Conservation (phyloP, 2,888 invertebrate species). For the Pandemis corylana region DNA sequence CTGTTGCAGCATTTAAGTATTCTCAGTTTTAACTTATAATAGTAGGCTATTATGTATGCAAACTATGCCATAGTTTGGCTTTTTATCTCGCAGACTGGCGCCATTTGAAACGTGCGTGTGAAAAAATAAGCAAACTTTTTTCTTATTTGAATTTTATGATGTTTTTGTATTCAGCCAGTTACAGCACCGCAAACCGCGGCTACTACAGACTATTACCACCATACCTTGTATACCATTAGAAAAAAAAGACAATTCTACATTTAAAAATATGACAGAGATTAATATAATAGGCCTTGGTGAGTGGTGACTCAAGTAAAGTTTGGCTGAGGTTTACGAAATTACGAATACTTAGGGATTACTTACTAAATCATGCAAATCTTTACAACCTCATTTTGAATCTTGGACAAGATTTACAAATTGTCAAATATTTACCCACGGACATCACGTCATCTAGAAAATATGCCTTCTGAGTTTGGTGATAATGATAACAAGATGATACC, state of each 20-base stretch:
- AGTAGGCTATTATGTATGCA: conserved; percentile 35
- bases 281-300: not conserved
- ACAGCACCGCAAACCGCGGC: not conserved
- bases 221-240: no score
- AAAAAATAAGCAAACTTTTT: conserved; percentile 21
- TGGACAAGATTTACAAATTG: not conserved
- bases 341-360: not conserved
- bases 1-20: conserved; percentile 47
- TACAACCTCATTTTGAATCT: conserved; percentile 1
- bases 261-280: not conserved
- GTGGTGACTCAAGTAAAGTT: not conserved
- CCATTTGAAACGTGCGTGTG: conserved; percentile 30
- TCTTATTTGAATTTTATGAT: conserved; percentile 18
- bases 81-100: conserved; percentile 21
- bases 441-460: not conserved
- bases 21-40: conserved; percentile 39
- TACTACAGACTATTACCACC: not conserved
- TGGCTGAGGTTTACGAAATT: not conserved
- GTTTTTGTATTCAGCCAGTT: not conserved
- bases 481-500: not conserved
- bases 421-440: not conserved
- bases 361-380: conserved; percentile 1
- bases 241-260: no score
- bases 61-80: conserved; percentile 28
- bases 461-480: not conserved